phyloP scores from a whole-genome alignment of 2,888 invertebrate species.

The Pachliopta kotzebuea region DNA sequence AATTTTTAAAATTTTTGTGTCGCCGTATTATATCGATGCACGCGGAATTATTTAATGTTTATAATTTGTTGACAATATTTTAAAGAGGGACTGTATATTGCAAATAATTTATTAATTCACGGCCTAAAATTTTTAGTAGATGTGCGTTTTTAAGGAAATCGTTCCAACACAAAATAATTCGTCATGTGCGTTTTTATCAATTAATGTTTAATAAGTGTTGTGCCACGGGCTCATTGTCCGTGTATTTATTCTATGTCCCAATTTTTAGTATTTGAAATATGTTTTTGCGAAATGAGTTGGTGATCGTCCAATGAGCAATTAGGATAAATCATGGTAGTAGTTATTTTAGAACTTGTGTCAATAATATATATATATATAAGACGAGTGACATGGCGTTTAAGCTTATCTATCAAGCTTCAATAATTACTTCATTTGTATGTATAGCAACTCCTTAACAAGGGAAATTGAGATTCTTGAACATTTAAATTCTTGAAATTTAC shows the following conservation, averaged over 20 bases:
- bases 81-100: background rate
- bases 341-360: slow-evolving; percentile 9
- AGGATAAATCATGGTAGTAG: slow-evolving; percentile 4
- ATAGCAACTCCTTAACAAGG: background rate
- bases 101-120: background rate
- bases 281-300: background rate
- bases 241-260: background rate
- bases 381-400: slow-evolving; percentile 1
- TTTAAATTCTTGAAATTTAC: too few species aligned
- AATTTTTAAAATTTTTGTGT: background rate
- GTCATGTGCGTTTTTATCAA: too few species aligned
- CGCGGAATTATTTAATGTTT: too few species aligned
- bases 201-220: too few species aligned
- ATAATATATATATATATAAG: slow-evolving; percentile 8
- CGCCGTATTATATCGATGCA: background rate
- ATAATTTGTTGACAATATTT: background rate
- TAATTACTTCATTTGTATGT: background rate
- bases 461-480: background rate
- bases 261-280: background rate
- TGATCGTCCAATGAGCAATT: slow-evolving; percentile 6
- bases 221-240: background rate
- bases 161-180: background rate
- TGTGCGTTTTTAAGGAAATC: background rate
- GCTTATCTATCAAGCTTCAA: background rate
- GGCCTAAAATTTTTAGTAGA: background rate